Base-by-base conservation (phyloP, 2,797 vertebrate genomes). In the Pangasius larnaudii region DNA sequence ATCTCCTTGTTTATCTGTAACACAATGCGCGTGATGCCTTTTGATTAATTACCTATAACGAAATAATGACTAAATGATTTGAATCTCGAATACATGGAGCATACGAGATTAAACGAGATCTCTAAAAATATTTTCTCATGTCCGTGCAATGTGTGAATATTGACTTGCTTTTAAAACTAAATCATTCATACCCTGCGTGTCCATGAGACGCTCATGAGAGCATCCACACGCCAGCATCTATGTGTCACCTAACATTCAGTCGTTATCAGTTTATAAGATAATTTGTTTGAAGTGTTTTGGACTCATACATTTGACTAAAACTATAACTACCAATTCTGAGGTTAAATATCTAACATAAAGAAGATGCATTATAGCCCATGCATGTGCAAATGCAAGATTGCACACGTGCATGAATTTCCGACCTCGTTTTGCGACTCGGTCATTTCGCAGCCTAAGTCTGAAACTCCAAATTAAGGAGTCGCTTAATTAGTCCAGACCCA, bases 401-500 rank as follows among this genome's bases (percentile, higher is more conserved):
- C 33, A 14, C 6, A 39, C 24, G 10, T 7, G 33, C 69, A 19
- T 5, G 19, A 24, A 19, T 39, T 71, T 39, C 33, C 69, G 33
- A 19, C 67, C 19, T 30, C 16, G 69, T 11, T 24, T 33, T 46
- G 22, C 71, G 46, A 27, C 49, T 61, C 78, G 36, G 61, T 61
- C 16, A 6, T n/a, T 14, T 33, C 10, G 27, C 5, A 33, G 0
- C n/a, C 2, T 0, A 49, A 83, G 27, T 83, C 59, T 19, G 42
- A 83, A 83, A 19, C 42, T 67, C 14, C 8, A 67, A 49, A 77
- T 85, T 81, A 81, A 82, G 78, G 79, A 88, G 84, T 85, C 42
- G 58, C 75, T 81, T 84, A 85, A 91, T 89, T 85, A 53, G 65
- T 81, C 49, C 39, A 22, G 82, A 71, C 22, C 82, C 89, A 89